These are phyloP conservation scores for Dryoscopus gambensis DNA, from an alignment of 2,113 vertebrate species.

Conservation along the genomic window DNA sequence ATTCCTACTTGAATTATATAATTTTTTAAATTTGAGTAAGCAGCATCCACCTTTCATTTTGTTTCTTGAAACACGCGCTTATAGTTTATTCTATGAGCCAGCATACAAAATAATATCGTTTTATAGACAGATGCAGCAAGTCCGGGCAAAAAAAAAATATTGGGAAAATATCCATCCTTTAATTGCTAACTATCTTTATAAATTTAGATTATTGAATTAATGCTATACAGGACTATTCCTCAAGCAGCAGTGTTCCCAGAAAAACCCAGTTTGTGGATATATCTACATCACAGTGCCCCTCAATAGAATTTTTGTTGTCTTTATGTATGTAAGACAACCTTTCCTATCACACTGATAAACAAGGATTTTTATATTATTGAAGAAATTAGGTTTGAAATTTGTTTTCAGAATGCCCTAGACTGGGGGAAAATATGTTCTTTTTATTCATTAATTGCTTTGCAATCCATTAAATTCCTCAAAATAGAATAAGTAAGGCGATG, in stretches of 20 bases:
- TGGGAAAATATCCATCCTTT: not conserved
- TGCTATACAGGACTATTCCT: not conserved
- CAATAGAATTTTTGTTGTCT: not conserved
- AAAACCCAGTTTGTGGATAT: not conserved
- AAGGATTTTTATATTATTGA: not conserved
- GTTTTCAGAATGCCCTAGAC: not conserved
- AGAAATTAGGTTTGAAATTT: not conserved
- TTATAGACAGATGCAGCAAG: not conserved
- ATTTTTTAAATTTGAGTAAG: not conserved
- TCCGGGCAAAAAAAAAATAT: not conserved
- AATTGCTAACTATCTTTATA: not conserved
- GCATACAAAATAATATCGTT: not conserved
- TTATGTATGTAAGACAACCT: not conserved
- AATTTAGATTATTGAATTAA: not conserved
- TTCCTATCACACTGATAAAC: not conserved
- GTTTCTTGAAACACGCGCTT: not conserved
- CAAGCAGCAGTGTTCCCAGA: not conserved
- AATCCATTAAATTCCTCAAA: not conserved
- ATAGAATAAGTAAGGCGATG: not conserved
- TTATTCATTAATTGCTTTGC: not conserved
- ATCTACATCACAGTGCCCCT: not conserved
- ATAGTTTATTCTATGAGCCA: not conserved
- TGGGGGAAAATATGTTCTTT: not conserved
- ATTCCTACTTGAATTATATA: not conserved
- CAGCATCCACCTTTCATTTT: not conserved